Conservation (phyloP, 2,797 vertebrate genomes). For the Danio tinwini region DNA sequence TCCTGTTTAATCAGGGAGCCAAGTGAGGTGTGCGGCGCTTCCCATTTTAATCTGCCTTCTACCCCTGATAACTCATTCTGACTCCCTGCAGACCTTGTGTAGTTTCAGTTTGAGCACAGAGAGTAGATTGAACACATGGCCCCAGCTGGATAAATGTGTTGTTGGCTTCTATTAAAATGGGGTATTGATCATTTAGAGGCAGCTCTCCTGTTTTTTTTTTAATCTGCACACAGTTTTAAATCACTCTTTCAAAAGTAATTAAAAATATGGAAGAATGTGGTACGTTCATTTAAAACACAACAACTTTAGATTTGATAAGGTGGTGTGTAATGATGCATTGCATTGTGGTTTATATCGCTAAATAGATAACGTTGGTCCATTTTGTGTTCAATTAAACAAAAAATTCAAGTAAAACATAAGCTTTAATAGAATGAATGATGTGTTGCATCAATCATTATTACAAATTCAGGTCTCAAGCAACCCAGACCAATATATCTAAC, state of each 20-base stretch:
- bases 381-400: too few species aligned
- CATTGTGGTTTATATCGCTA: slow-evolving; percentile 1
- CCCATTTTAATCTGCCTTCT: slow-evolving; percentile 37
- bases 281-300: slow-evolving; percentile 18
- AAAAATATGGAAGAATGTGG: slow-evolving; percentile 21
- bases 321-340: slow-evolving; percentile 8
- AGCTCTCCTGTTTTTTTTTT: background rate
- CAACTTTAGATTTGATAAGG: slow-evolving; percentile 28
- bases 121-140: slow-evolving; percentile 1
- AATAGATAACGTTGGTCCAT: background rate
- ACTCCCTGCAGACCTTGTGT: slow-evolving; percentile 27
- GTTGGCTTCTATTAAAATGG: slow-evolving; percentile 16
- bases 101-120: background rate
- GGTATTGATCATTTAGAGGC: slow-evolving; percentile 10
- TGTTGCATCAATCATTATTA: background rate
- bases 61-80: slow-evolving; percentile 24
- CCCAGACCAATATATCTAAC: too few species aligned
- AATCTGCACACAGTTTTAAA: slow-evolving; percentile 11
- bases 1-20: slow-evolving; percentile 39
- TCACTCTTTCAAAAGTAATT: slow-evolving; percentile 21
- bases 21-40: slow-evolving; percentile 23
- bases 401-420: background rate
- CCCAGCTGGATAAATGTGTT: slow-evolving; percentile 18
- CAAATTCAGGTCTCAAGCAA: too few species aligned
- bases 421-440: background rate